A percentile compares a stretch with the other conserved stretches of the same genome.
Evolutionary conservation across 2,888 invertebrate genomes (phyloP).

Genomic region (Melieria omissa): DNA sequence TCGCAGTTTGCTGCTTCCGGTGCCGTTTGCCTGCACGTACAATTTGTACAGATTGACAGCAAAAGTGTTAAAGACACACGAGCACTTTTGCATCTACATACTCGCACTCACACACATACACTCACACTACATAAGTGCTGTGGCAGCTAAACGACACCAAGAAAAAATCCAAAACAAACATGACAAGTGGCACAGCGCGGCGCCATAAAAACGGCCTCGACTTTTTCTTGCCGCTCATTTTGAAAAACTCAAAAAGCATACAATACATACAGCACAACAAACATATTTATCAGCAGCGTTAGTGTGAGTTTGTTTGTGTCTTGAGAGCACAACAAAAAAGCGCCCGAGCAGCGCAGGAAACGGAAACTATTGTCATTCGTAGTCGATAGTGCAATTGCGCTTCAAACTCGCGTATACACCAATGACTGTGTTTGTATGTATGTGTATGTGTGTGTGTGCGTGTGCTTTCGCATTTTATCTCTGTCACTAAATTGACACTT

Average conservation of each 20-base stretch:
- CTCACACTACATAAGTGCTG: too few species aligned
- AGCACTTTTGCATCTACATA: neutral
- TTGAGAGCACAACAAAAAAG: neutral
- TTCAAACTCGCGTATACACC: too few species aligned
- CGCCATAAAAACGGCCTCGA: too few species aligned
- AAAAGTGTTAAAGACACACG: constrained; percentile 2
- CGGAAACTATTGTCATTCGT: constrained; percentile 27
- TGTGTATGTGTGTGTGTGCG: constrained; percentile 31
- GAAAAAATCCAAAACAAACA: too few species aligned
- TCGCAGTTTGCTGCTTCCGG: too few species aligned
- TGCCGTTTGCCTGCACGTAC: neutral
- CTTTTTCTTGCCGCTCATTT: too few species aligned
- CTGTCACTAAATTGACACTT: constrained; percentile 66
- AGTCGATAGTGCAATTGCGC: constrained; percentile 29
- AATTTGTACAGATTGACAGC: neutral
- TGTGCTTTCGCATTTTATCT: constrained; percentile 57
- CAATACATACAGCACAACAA: too few species aligned
- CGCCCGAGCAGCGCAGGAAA: constrained; percentile 3
- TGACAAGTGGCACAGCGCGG: too few species aligned
- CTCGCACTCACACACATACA: too few species aligned
- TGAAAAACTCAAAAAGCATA: too few species aligned
- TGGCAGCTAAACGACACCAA: too few species aligned
- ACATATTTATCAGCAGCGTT: too few species aligned
- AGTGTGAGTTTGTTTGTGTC: constrained; percentile 1
- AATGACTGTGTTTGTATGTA: constrained; percentile 20